Percentiles rank a stretch among this genome's conserved stretches.
Evolutionary conservation across 2,888 invertebrate species (phyloP).

Genomic region (Polydrusus tereticollis): DNA sequence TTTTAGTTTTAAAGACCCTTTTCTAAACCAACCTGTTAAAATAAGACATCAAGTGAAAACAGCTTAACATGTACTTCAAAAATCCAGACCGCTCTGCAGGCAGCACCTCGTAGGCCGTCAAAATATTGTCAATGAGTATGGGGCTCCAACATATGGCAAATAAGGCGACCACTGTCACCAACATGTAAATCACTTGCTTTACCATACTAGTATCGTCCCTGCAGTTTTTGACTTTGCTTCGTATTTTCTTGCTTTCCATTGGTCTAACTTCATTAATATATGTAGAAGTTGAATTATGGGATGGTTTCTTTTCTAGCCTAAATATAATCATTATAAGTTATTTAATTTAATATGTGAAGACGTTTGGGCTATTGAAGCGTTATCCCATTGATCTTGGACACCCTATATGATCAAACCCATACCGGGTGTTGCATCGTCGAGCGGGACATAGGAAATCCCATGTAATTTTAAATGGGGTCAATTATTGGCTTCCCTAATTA

Average conservation of each 20-base stretch:
- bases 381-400: too few species aligned
- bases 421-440: too few species aligned
- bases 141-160: slow-evolving; percentile 81
- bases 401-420: too few species aligned
- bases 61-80: slow-evolving; percentile 73
- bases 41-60: slow-evolving; percentile 77
- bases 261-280: slow-evolving; percentile 11
- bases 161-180: slow-evolving; percentile 77
- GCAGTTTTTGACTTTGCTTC: slow-evolving; percentile 41
- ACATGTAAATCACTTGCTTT: slow-evolving; percentile 79
- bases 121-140: slow-evolving; percentile 74
- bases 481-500: too few species aligned
- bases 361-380: too few species aligned
- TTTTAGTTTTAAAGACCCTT: too few species aligned
- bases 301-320: slow-evolving; percentile 32
- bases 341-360: background rate
- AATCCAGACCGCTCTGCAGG: slow-evolving; percentile 68
- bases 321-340: background rate
- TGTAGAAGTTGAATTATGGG: background rate
- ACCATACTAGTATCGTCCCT: slow-evolving; percentile 61
- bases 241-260: slow-evolving; percentile 39
- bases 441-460: too few species aligned
- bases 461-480: too few species aligned
- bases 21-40: slow-evolving; percentile 71
- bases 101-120: slow-evolving; percentile 73